Evolutionary conservation across 2,113 vertebrate species (phyloP), one percentile per base, ranked within the genome.

Genomic region (Carassius gibelio): DNA sequence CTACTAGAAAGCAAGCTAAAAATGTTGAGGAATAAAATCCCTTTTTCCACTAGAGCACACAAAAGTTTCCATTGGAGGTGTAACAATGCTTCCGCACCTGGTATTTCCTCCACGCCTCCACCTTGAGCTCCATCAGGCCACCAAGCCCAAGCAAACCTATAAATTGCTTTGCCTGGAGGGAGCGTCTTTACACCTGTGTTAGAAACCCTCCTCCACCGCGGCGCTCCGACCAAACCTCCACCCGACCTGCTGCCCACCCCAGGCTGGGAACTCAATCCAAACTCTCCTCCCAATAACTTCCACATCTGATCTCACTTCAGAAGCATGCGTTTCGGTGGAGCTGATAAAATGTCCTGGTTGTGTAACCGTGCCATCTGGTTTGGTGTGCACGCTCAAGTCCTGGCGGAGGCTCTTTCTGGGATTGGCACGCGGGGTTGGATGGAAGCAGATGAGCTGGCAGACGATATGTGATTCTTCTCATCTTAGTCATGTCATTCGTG

Each of bases 21-120:
- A 26, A 75, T 75, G 42, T 23, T 23, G 42, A 50, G n/a, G 13
- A 75, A 75, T 55, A 89, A 89, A 91, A 86, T 89, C 88, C 82
- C 64, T 81, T 92, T 93, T 93, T 91, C 93, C 89, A 87, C 71
- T 84, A 5, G 87, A 87, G 8, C 17, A 21, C 84, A 87, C 82
- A 45, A 10, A 88, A 93, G 92, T 90, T 68, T 92, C 86, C 85
- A 84, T 57, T 78, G 75, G 89, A 91, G 86, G 86, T 77, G 91
- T 89, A 93, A 93, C 89, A 92, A 91, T 93, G 82, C 89, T 30
- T 87, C 91, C 88, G 91, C 93, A 93, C 93, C 93, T 94, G 92
- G 81, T 30, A 59, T 83, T 17, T 48, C 85, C 85, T 87, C 42
- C 81, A 85, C 86, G 64, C 83, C 85, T 62, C 75, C 87, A 80